Percentiles rank a stretch among this genome's conserved stretches.
phyloP scores from a whole-genome alignment of 2,888 invertebrate genomes.

The Acrocyrtus sp. region DNA sequence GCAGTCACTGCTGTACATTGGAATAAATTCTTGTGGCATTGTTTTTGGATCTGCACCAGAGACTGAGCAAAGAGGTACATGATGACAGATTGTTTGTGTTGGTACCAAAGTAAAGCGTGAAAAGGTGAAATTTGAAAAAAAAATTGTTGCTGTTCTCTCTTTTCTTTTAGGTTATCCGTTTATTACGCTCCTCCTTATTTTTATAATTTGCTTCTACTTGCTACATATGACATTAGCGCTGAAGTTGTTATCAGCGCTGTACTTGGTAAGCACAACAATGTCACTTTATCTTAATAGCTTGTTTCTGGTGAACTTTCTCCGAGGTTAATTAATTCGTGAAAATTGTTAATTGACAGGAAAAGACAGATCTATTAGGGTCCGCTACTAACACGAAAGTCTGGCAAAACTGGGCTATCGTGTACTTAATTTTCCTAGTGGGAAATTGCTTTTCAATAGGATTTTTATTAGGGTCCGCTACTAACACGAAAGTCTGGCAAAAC shows the following conservation, averaged over 20 bases:
- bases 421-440: constrained; percentile 48
- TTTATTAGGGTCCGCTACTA: constrained; percentile 44
- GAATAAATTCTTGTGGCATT: constrained; percentile 21
- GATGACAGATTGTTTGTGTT: too few relatives aligned
- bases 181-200: constrained; percentile 29
- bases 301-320: too few relatives aligned
- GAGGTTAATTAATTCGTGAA: too few relatives aligned
- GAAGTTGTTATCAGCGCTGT: constrained; percentile 37
- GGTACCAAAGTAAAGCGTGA: too few relatives aligned
- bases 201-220: constrained; percentile 47
- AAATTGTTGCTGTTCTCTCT: neutral
- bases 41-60: constrained; percentile 32
- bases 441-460: too few relatives aligned
- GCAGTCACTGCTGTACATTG: constrained; percentile 38
- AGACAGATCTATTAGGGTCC: constrained; percentile 36
- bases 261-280: constrained; percentile 46
- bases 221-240: constrained; percentile 52
- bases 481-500: constrained; percentile 57
- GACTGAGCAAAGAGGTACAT: constrained; percentile 31
- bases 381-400: constrained; percentile 52
- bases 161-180: constrained; percentile 38
- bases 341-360: too few relatives aligned
- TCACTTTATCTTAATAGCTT: too few relatives aligned
- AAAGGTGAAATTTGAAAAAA: too few relatives aligned
- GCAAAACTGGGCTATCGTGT: constrained; percentile 58